These are phyloP conservation scores for Zingel zingel DNA, from an alignment of 2,113 vertebrate species.

Conservation along the genomic window DNA sequence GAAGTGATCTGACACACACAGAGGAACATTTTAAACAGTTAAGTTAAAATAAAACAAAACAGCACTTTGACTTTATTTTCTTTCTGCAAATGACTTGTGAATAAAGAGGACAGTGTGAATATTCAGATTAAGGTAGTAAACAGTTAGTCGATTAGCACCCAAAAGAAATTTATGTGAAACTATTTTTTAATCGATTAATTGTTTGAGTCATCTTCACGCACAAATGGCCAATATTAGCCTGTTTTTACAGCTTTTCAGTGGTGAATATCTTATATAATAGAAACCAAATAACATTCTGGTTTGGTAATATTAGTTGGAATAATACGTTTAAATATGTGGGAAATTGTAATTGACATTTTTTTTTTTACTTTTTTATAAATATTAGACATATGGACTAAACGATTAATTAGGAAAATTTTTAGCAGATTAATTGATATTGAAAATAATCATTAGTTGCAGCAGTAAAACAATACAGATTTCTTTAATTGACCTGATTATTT, in stretches of 20 bases:
- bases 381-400: too few species aligned
- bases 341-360: too few species aligned
- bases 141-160: background rate
- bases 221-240: background rate
- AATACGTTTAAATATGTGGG: too few species aligned
- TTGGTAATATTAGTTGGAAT: too few species aligned
- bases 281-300: too few species aligned
- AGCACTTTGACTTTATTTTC: background rate
- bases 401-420: too few species aligned
- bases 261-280: background rate
- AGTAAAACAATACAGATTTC: too few species aligned
- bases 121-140: background rate
- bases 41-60: background rate
- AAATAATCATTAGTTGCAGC: too few species aligned
- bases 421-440: too few species aligned
- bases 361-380: too few species aligned
- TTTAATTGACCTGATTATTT: too few species aligned
- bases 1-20: background rate
- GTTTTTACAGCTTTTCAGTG: background rate
- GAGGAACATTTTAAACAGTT: background rate
- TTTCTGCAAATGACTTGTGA: background rate
- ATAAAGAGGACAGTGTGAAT: background rate
- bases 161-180: background rate
- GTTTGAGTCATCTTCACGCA: too few species aligned
- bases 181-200: background rate